Percentiles rank a stretch among this genome's conserved stretches.
phyloP scores from a whole-genome alignment of 2,113 vertebrate genomes.

The Oreocharis arfaki region DNA sequence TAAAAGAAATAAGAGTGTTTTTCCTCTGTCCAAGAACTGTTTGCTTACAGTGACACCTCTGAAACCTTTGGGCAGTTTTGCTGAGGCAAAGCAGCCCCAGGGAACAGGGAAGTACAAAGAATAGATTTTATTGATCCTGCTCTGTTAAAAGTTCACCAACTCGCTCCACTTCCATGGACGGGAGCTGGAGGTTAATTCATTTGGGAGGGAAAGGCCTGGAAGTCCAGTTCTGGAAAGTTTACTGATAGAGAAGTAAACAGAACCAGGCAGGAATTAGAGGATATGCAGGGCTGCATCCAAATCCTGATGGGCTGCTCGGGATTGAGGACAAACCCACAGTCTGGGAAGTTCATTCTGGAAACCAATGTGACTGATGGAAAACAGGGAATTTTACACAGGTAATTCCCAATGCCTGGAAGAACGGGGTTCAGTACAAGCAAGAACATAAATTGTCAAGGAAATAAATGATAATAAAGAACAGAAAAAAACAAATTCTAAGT shows the following conservation, averaged over 20 bases:
- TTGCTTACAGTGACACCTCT: not conserved
- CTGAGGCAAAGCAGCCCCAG: not conserved
- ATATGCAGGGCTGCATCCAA: not conserved
- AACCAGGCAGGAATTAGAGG: not conserved
- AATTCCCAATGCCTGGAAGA: fast-evolving
- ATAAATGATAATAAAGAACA: not conserved
- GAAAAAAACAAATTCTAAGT: not conserved
- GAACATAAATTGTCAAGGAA: not conserved
- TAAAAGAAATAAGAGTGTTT: not conserved
- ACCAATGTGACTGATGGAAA: not conserved
- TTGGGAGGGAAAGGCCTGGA: not conserved
- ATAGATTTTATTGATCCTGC: slow-evolving; percentile 23
- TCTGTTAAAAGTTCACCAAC: slow-evolving; percentile 24
- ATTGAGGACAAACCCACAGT: not conserved
- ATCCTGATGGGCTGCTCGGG: not conserved
- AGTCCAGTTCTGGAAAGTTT: not conserved
- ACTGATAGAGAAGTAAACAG: not conserved
- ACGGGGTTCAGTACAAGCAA: not conserved
- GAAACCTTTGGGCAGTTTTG: not conserved
- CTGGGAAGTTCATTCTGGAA: not conserved
- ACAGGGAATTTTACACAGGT: not conserved
- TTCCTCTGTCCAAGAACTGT: not conserved
- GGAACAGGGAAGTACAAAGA: not conserved
- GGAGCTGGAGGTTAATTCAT: not conserved
- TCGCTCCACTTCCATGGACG: not conserved